phyloP scores from a whole-genome alignment of 2,888 invertebrate species.

The Hydrotaea diabolus region DNA sequence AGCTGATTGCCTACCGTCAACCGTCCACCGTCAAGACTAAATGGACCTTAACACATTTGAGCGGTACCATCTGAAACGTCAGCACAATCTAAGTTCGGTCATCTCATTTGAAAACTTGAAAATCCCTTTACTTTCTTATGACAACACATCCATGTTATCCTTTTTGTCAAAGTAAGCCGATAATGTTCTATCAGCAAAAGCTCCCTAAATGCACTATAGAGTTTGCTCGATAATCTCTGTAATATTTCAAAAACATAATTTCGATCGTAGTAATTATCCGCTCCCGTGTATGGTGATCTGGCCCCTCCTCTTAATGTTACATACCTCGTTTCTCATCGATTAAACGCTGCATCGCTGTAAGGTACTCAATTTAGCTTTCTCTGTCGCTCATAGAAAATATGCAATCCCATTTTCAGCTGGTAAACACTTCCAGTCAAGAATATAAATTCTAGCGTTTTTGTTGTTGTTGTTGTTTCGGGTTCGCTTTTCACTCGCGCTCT shows the following conservation, averaged over 20 bases:
- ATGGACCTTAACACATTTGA: too few species aligned
- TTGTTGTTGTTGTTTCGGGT: not conserved
- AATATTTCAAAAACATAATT: not conserved
- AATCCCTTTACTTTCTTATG: too few species aligned
- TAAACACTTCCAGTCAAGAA: slow-evolving; percentile 24
- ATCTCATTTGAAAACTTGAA: too few species aligned
- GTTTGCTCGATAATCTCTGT: not conserved
- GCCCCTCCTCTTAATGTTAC: not conserved
- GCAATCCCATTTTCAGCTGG: not conserved
- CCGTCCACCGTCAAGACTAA: too few species aligned
- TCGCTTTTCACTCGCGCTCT: not conserved
- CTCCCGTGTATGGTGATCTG: not conserved
- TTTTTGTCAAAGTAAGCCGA: too few species aligned
- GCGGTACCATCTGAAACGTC: too few species aligned
- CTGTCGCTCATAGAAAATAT: not conserved
- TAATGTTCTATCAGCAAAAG: too few species aligned
- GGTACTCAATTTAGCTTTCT: not conserved
- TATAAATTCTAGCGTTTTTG: slow-evolving; percentile 11
- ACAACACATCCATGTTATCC: too few species aligned
- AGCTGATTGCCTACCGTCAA: too few species aligned
- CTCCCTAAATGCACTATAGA: too few species aligned
- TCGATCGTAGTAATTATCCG: slow-evolving; percentile 10
- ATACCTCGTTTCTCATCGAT: not conserved
- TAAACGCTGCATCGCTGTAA: not conserved
- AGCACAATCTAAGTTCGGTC: too few species aligned